These are phyloP conservation scores for Strigamia crassipes DNA, from an alignment of 2,888 invertebrate genomes.

Conservation along the genomic window DNA sequence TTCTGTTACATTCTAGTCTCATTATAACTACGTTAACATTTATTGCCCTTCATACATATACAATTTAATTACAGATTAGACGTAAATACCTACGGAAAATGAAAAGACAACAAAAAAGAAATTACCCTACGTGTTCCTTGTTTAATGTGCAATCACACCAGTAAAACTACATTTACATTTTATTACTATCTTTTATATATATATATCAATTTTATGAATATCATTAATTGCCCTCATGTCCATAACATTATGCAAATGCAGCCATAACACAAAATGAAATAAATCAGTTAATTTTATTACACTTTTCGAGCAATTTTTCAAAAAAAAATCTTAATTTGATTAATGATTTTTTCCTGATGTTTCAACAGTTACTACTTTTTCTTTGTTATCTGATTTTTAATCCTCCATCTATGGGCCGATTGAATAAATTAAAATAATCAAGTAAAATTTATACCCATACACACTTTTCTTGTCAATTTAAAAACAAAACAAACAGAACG, in stretches of 20 bases:
- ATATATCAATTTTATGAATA: neutral
- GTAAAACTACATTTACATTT: neutral
- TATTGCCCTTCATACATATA: neutral
- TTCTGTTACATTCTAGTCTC: neutral
- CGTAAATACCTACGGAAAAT: neutral
- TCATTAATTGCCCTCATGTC: neutral
- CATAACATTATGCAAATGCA: neutral
- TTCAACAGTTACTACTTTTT: neutral
- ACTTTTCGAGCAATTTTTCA: too few relatives aligned
- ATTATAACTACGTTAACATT: neutral
- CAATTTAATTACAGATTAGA: neutral
- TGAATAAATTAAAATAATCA: neutral
- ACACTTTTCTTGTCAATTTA: neutral
- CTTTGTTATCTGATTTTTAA: neutral
- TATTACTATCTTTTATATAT: neutral
- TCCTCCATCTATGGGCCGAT: neutral
- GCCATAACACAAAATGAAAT: neutral
- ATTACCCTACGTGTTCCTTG: neutral
- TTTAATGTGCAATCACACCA: neutral
- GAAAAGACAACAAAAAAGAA: neutral
- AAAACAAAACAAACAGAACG: too few relatives aligned
- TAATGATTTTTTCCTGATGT: neutral
- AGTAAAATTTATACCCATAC: neutral
- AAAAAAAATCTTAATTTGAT: neutral
- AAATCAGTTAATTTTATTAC: too few relatives aligned